Conservation (phyloP, 2,797 vertebrate genomes). For the Sebastes trivittatus region DNA sequence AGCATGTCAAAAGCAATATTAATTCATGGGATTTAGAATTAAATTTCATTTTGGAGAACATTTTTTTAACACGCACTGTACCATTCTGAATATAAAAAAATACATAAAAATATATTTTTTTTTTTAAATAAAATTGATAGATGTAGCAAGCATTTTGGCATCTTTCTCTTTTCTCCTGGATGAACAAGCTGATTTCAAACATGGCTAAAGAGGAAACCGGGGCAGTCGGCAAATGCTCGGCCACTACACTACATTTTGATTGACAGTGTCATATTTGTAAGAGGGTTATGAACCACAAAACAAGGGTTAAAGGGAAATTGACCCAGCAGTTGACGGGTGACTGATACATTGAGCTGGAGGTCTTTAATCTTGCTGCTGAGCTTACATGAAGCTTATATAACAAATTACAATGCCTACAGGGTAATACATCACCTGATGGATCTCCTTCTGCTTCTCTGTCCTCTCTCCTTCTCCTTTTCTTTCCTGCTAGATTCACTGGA, state of each 20-base stretch:
- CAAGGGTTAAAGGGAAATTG: slow-evolving; percentile 89
- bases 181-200: slow-evolving; percentile 18
- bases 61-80: neutral
- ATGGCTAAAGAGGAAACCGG: slow-evolving; percentile 12
- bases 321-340: slow-evolving; percentile 85
- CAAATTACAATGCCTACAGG: slow-evolving; percentile 84
- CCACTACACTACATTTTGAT: slow-evolving; percentile 78
- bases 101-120: too few relatives aligned
- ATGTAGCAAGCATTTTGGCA: neutral
- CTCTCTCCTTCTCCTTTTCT: slow-evolving; percentile 60
- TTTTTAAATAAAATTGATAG: neutral
- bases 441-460: slow-evolving; percentile 68
- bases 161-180: neutral
- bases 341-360: slow-evolving; percentile 86
- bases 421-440: slow-evolving; percentile 84
- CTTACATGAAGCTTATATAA: slow-evolving; percentile 88
- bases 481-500: slow-evolving; percentile 49
- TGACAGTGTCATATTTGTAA: slow-evolving; percentile 84
- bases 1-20: slow-evolving; percentile 13
- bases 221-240: slow-evolving; percentile 21
- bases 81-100: neutral
- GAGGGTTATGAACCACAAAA: slow-evolving; percentile 88
- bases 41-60: neutral
- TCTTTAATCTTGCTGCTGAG: slow-evolving; percentile 87
- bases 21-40: slow-evolving; percentile 26